phyloP scores from a whole-genome alignment of 2,113 vertebrate genomes.

The Dolichallabes microphthalmus region DNA sequence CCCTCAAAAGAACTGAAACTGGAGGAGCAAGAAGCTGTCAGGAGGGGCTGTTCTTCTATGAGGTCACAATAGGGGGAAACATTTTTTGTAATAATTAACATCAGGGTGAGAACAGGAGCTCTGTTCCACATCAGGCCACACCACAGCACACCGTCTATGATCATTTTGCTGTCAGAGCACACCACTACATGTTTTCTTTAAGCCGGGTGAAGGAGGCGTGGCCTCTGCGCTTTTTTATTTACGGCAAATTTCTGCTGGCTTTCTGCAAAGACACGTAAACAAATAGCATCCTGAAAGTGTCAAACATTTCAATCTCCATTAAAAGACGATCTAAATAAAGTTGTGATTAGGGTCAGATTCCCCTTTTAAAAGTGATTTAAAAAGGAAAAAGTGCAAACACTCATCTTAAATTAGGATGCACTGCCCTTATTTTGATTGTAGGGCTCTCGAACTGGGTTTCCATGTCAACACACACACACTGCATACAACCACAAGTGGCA shows the following conservation, averaged over 20 bases:
- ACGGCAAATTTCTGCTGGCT: too few relatives aligned
- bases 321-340: not conserved
- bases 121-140: not conserved
- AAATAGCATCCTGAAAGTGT: too few relatives aligned
- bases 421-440: constrained; percentile 47
- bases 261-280: too few relatives aligned
- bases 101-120: not conserved
- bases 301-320: not conserved
- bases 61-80: too few relatives aligned
- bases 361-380: constrained; percentile 3
- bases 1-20: too few relatives aligned
- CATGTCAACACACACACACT: constrained; percentile 39
- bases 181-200: not conserved
- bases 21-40: too few relatives aligned
- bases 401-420: constrained; percentile 33
- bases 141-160: not conserved
- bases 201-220: not conserved
- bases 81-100: too few relatives aligned
- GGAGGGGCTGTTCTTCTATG: too few relatives aligned
- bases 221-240: not conserved
- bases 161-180: not conserved
- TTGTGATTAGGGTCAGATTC: constrained; percentile 19
- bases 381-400: not conserved
- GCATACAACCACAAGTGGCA: constrained; percentile 23
- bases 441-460: constrained; percentile 46